Evolutionary conservation across 2,888 invertebrate species (phyloP), one percentile per base, ranked within the genome.

Genomic region (Leucophenga maculata): DNA sequence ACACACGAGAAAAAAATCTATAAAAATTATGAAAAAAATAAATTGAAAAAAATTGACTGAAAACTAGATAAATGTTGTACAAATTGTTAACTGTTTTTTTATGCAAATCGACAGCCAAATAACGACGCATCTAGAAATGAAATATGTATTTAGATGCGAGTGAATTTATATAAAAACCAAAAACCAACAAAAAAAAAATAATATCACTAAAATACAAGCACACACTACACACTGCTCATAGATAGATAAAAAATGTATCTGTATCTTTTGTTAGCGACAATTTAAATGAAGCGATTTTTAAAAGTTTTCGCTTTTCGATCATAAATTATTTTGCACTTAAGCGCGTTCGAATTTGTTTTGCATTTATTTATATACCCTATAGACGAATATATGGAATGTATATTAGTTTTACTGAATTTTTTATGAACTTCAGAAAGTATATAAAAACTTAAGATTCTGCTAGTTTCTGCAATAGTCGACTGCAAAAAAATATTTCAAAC

Each of bases 1-100:
- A n/a, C n/a, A n/a, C n/a, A n/a, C n/a, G n/a, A n/a, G n/a, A n/a
- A n/a, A 32, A 62, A 18, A 62, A 62, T 32, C 11, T 13, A 6
- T 18, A 11, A 18, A 54, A 65, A 65, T 16, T 22, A 13, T 48
- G 11, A 18, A 22, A 62, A 62, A 32, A 62, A 64, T 22, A 22
- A 20, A 64, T 26, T 11, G 13, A 64, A 64, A 64, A 18, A 64
- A 64, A 64, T 48, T 20, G 22, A 20, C 39, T 65, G n/a, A 79
- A 82, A 79, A 80, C 76, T 82, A 82, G 80, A 80, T 82, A 80
- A 80, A 80, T 80, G 80, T 80, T 80, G 80, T 80, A 80, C 80
- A 80, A 80, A 80, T 80, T 82, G 80, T 83, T 83, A 82, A 82
- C 83, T 77, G 82, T 76, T 79, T 82, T 83, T 83, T 82, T 80